Conservation (phyloP, 2,113 vertebrate species). For the Erinaceus europaeus region DNA sequence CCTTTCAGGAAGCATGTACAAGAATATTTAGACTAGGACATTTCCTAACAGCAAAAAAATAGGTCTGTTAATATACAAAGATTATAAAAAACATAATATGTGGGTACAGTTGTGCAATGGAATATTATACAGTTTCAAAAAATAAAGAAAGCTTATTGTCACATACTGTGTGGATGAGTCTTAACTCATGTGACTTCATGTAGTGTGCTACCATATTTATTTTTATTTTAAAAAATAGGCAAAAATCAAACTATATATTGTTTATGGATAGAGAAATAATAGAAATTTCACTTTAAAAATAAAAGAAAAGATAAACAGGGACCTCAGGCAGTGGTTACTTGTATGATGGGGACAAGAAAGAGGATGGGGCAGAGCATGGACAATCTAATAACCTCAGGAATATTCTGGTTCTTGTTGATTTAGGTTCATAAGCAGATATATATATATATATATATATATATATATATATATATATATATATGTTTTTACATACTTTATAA, state of each 20-base stretch:
- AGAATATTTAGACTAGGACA: neutral
- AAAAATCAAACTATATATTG: neutral
- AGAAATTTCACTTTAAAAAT: neutral
- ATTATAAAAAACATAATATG: conserved; percentile 9
- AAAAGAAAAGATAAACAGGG: neutral
- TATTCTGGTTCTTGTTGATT: neutral
- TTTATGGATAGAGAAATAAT: neutral
- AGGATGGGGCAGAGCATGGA: neutral
- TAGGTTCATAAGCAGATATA: neutral
- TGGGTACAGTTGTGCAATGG: neutral
- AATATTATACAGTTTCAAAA: conserved; percentile 31
- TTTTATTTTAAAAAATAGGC: neutral
- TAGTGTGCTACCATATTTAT: neutral
- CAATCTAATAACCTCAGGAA: too few relatives aligned
- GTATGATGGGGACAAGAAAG: neutral
- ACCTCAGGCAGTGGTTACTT: neutral
- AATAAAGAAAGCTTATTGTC: neutral
- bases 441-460: too few relatives aligned
- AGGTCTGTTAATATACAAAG: neutral
- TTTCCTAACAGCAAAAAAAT: neutral
- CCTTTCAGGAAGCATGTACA: neutral
- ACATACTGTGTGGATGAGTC: neutral
- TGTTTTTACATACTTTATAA: too few relatives aligned
- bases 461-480: too few relatives aligned
- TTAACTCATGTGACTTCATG: neutral